Conservation (phyloP, 2,888 invertebrate species). For the Tubulanus polymorphus region DNA sequence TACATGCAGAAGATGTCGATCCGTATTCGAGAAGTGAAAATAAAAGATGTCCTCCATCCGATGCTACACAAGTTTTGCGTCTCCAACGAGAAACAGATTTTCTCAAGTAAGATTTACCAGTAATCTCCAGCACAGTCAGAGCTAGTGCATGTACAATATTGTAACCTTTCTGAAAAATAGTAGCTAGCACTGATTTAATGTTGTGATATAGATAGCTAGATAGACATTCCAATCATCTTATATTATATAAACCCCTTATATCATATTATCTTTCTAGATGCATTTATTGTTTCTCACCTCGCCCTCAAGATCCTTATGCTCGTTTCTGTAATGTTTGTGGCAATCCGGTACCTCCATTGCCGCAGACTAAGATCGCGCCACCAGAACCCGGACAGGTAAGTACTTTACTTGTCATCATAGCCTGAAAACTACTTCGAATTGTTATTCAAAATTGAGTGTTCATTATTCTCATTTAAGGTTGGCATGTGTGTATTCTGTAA, state of each 20-base stretch:
- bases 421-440: background rate
- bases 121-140: too few relatives aligned
- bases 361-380: constrained; percentile 39
- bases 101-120: constrained; percentile 39
- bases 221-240: too few relatives aligned
- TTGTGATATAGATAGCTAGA: too few relatives aligned
- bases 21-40: background rate
- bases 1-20: constrained; percentile 4
- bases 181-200: too few relatives aligned
- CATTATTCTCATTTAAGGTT: constrained; percentile 30
- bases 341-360: constrained; percentile 38
- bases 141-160: too few relatives aligned
- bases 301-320: constrained; percentile 46
- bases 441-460: background rate
- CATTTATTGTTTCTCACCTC: constrained; percentile 46
- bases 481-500: constrained; percentile 50
- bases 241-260: too few relatives aligned
- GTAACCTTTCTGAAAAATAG: too few relatives aligned
- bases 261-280: constrained; percentile 35
- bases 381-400: constrained; percentile 46
- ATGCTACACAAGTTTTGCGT: constrained; percentile 41
- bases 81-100: constrained; percentile 50
- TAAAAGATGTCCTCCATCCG: constrained; percentile 32
- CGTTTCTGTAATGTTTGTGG: constrained; percentile 49
- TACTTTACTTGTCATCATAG: background rate